phyloP scores from a whole-genome alignment of 2,888 invertebrate species.

The Nemurella pictetii region DNA sequence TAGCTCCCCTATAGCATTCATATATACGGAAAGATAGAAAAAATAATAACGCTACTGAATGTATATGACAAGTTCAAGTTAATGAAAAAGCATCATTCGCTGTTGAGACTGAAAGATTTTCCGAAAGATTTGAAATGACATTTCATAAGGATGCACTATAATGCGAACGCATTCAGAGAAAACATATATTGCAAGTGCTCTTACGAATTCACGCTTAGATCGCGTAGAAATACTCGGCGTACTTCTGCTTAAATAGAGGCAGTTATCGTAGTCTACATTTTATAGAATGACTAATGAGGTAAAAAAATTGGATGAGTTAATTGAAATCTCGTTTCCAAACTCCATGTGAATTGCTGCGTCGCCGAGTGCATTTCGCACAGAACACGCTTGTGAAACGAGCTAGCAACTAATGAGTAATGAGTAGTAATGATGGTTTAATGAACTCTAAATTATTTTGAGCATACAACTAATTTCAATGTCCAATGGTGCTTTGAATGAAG shows the following conservation, averaged over 20 bases:
- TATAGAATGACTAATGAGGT: conserved; percentile 7
- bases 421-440: background rate
- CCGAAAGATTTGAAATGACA: background rate
- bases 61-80: background rate
- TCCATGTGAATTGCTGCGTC: background rate
- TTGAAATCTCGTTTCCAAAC: background rate
- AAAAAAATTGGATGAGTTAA: conserved; percentile 1
- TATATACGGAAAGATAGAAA: background rate
- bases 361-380: background rate
- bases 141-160: background rate
- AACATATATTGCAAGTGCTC: background rate
- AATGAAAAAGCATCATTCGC: background rate
- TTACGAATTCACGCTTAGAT: background rate
- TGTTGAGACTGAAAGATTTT: background rate
- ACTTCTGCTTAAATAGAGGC: background rate
- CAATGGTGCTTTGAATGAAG: background rate
- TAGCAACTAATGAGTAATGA: background rate
- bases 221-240: background rate
- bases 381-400: background rate
- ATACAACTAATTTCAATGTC: background rate
- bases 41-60: background rate
- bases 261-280: background rate
- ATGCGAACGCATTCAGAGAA: background rate
- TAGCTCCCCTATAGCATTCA: background rate
- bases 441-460: background rate